A percentile compares a stretch with the other conserved stretches of the same genome.
phyloP scores from a whole-genome alignment of 2,113 vertebrate genomes.

The Scomber colias region DNA sequence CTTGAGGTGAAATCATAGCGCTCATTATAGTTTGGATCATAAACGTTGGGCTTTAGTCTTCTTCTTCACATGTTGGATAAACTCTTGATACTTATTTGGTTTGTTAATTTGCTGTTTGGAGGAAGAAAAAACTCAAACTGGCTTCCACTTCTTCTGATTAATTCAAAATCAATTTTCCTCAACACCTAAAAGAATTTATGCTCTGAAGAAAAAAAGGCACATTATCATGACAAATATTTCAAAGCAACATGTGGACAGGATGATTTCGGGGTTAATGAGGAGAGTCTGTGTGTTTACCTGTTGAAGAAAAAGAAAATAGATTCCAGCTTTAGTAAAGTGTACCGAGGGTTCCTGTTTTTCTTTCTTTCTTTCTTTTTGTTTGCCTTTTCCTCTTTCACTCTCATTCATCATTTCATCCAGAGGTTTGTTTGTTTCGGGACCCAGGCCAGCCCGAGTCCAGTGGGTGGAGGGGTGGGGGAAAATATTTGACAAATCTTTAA shows the following conservation, averaged over 20 bases:
- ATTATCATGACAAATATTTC: constrained; percentile 31
- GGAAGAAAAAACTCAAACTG: background rate
- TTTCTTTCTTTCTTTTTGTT: background rate
- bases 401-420: constrained; percentile 13
- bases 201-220: constrained; percentile 66
- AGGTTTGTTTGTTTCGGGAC: constrained; percentile 45
- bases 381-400: constrained; percentile 6
- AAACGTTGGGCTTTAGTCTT: too few species aligned
- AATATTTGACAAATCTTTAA: constrained; percentile 13
- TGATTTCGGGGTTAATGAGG: background rate
- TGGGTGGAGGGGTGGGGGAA: background rate
- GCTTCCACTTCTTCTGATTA: background rate
- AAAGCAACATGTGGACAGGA: constrained; percentile 10
- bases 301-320: background rate
- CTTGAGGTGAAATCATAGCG: background rate
- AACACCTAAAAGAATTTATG: background rate
- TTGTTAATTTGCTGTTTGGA: too few species aligned
- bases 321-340: constrained; percentile 25
- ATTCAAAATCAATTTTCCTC: background rate
- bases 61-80: too few species aligned
- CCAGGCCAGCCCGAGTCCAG: constrained; percentile 64
- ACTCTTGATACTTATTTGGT: too few species aligned
- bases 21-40: too few species aligned
- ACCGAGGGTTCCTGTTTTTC: background rate
- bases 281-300: background rate